Evolutionary conservation across 2,888 invertebrate genomes (phyloP), one percentile per base, ranked within the genome.

Genomic region (Spodoptera littoralis): DNA sequence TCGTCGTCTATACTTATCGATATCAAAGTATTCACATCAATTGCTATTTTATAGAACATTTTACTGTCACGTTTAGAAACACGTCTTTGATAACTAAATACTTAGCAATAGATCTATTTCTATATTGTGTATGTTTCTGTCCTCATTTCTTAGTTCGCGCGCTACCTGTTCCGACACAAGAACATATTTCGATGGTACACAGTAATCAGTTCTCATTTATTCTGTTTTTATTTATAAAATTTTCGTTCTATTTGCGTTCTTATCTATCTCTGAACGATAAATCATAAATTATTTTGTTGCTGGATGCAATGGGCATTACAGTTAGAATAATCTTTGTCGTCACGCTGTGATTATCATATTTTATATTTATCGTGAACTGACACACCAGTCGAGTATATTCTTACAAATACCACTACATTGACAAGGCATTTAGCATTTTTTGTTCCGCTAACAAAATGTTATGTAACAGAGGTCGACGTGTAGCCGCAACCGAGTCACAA

Each of bases 401-500:
- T 63, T 64, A 50, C 44, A 24, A 43, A 51, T 47, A 56, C 58
- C 52, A 59, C 49, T 60, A 64, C 53, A 58, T 63, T 69, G 70
- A 71, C 64, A 65, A 56, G 77, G 67, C 73, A 65, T 62, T 48
- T 36, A 65, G 58, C 56, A 56, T 60, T 45, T 60, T 44, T 52
- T 69, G 70, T 77, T 72, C 57, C 62, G 59, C 76, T 69, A 71
- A 72, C 57, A 63, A 63, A 63, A 58, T 71, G 71, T 81, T 71
- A 72, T 76, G 74, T 73, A 74, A 74, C 74, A 74, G 72, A 66
- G 60, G 74, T 78, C 71, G 76, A 76, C 79, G 82, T 82, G 82
- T 82, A 84, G 84, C 86, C 88, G 88, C 88, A 87, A 84, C 83
- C 86, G 89, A 91, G 91, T 92, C 92, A 91, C 92, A 92, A 92